Percentiles rank a stretch among this genome's conserved stretches.
Conservation (phyloP, 1,140 invertebrate genomes). For the Calosoma granatense region DNA sequence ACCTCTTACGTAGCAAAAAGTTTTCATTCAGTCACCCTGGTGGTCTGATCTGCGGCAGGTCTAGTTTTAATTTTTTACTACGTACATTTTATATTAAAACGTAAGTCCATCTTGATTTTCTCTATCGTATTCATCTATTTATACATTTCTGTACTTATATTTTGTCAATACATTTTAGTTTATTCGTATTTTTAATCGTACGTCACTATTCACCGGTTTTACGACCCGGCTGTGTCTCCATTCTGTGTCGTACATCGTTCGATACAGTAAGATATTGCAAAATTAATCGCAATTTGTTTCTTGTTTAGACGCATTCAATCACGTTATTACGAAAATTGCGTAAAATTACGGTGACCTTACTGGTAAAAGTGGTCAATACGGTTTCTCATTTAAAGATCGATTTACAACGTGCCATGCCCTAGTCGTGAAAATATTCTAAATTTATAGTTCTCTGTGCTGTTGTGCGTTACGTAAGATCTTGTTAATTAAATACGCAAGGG, state of each 20-base stretch:
- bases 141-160: too few relatives aligned
- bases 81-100: neutral
- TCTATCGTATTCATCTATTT: neutral
- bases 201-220: neutral
- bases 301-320: too few relatives aligned
- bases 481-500: neutral
- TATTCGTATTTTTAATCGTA: neutral
- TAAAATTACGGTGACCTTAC: neutral
- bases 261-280: neutral
- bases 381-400: neutral
- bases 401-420: neutral
- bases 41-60: neutral
- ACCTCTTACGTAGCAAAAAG: slow-evolving; percentile 5
- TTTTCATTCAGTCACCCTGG: neutral
- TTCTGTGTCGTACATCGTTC: neutral
- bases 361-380: neutral
- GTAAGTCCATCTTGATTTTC: neutral
- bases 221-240: neutral
- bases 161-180: neutral
- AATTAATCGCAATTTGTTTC: too few relatives aligned
- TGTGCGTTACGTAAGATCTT: neutral
- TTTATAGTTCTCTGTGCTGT: neutral
- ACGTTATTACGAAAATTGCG: neutral
- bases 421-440: neutral
- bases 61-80: neutral